These are phyloP conservation scores for Sisyra terminalis DNA, from an alignment of 2,888 invertebrate species.

Conservation along the genomic window DNA sequence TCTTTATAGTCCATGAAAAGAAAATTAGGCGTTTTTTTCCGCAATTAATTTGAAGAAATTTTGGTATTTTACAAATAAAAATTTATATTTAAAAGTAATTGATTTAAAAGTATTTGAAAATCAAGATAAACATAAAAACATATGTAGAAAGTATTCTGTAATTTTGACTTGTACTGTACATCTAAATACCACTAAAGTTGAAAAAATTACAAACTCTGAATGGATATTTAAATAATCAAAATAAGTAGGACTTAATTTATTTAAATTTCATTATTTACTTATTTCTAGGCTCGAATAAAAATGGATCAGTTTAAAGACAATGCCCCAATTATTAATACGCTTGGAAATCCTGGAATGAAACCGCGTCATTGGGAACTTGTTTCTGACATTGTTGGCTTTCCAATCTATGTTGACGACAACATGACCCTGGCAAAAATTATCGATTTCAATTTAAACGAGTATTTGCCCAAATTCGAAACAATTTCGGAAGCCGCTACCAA, in stretches of 20 bases:
- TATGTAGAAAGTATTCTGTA: too few relatives aligned
- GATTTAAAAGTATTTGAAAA: too few relatives aligned
- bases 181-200: neutral
- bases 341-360: constrained; percentile 92
- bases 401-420: constrained; percentile 68
- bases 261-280: too few relatives aligned
- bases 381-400: constrained; percentile 88
- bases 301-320: constrained; percentile 78
- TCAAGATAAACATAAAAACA: too few relatives aligned
- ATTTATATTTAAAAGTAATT: too few relatives aligned
- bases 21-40: too few relatives aligned
- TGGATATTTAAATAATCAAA: neutral
- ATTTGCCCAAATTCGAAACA: constrained; percentile 72
- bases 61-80: too few relatives aligned
- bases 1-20: too few relatives aligned
- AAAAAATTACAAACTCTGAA: neutral
- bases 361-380: constrained; percentile 86
- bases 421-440: constrained; percentile 72
- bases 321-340: constrained; percentile 79
- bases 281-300: constrained; percentile 32
- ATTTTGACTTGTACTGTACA: neutral
- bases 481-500: constrained; percentile 94
- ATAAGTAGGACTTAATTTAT: neutral
- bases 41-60: too few relatives aligned
- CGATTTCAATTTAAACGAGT: constrained; percentile 80